A percentile compares a stretch with the other conserved stretches of the same genome.
phyloP scores from a whole-genome alignment of 2,888 invertebrate species.

The Carterocephalus palaemon region DNA sequence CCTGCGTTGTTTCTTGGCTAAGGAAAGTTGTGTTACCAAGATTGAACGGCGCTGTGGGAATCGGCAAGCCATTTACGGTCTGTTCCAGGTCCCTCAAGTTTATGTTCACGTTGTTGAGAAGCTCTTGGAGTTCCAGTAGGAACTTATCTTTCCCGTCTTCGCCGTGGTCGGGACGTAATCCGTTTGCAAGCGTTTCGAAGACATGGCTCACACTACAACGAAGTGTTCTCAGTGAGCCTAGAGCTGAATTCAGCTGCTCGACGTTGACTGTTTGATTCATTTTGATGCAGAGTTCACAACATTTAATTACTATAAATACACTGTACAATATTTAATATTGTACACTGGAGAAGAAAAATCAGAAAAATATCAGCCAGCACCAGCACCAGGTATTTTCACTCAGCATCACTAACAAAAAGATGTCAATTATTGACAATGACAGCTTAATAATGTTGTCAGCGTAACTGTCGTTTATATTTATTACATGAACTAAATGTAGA shows the following conservation, averaged over 20 bases:
- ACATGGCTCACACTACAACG: constrained; percentile 91
- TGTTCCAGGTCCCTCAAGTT: constrained; percentile 92
- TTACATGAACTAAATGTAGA: too few species aligned
- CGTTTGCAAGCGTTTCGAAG: constrained; percentile 91
- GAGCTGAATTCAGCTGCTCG: constrained; percentile 85
- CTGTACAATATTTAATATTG: neutral
- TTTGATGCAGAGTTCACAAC: constrained; percentile 47
- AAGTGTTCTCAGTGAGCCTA: constrained; percentile 86
- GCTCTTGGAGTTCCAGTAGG: constrained; percentile 88
- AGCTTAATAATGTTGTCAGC: too few species aligned
- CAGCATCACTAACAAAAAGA: too few species aligned
- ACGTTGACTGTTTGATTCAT: constrained; percentile 56
- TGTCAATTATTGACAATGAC: too few species aligned
- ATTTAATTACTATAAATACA: too few species aligned
- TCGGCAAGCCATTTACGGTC: constrained; percentile 82
- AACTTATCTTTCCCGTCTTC: constrained; percentile 91
- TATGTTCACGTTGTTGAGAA: constrained; percentile 87
- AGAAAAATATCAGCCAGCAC: neutral
- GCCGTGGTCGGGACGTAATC: constrained; percentile 87
- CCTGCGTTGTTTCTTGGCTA: constrained; percentile 94
- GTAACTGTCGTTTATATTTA: too few species aligned
- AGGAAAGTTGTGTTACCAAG: constrained; percentile 91
- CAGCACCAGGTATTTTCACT: too few species aligned
- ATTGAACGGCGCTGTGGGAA: constrained; percentile 89
- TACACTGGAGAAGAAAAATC: constrained; percentile 1